Conservation (phyloP, 2,113 vertebrate species). For the Microcebus tavaratra region DNA sequence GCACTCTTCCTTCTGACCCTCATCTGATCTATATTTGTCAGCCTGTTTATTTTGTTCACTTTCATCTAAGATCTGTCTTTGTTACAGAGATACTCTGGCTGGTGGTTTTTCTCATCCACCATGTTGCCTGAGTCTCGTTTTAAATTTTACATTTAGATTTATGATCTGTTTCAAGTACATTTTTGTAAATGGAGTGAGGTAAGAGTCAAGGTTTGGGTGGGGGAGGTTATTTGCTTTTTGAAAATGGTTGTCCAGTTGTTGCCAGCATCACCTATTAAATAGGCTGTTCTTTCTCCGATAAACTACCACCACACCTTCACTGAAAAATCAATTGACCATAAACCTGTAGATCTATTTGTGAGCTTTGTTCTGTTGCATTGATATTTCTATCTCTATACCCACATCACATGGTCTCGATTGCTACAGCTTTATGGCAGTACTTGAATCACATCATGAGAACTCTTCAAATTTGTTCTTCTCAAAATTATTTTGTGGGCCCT, state of each 20-base stretch:
- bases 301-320: not conserved
- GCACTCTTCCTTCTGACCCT: too few relatives aligned
- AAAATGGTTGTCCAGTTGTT: not conserved
- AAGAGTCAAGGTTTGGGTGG: not conserved
- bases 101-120: too few relatives aligned
- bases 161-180: not conserved
- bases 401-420: too few relatives aligned
- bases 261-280: not conserved
- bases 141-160: not conserved
- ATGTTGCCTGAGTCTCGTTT: not conserved
- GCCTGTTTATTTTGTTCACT: too few relatives aligned
- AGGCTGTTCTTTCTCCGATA: not conserved
- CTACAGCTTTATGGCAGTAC: not conserved
- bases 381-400: not conserved
- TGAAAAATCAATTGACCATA: not conserved
- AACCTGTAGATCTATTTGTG: not conserved
- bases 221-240: not conserved
- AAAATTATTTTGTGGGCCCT: not conserved
- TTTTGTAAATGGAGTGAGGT: not conserved
- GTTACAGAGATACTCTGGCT: too few relatives aligned
- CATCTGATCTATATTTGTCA: too few relatives aligned
- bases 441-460: not conserved
- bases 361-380: not conserved
- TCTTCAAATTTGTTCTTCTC: not conserved
- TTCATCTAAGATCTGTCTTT: too few relatives aligned